Evolutionary conservation across 2,888 invertebrate genomes (phyloP).

Genomic region (Platycheirus albimanus): DNA sequence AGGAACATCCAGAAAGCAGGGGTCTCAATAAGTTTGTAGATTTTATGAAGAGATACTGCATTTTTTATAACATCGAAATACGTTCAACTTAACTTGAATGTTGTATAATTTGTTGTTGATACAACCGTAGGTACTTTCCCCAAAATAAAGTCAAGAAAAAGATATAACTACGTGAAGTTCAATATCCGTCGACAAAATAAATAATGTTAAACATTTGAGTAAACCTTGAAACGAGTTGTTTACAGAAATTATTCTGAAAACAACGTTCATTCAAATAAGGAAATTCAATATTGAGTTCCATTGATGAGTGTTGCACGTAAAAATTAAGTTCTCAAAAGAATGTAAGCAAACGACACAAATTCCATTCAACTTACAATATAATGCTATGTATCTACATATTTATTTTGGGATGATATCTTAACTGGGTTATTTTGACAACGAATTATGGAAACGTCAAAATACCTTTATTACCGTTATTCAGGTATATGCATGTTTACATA

Average conservation of each 20-base stretch:
- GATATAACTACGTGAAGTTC: neutral
- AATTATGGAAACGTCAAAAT: too few species aligned
- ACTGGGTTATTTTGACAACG: too few species aligned
- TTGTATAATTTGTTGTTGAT: neutral
- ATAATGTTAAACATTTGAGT: slow-evolving; percentile 3
- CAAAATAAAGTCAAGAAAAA: neutral
- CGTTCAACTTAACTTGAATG: neutral
- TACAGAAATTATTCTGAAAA: neutral
- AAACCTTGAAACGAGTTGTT: neutral
- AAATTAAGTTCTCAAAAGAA: neutral
- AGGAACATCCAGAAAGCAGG: too few species aligned
- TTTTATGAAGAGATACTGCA: too few species aligned
- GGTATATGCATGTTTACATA: too few species aligned
- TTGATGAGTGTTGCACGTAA: neutral
- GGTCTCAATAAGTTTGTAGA: too few species aligned
- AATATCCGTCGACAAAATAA: neutral
- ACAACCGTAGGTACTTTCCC: neutral
- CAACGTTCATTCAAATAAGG: neutral
- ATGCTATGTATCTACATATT: neutral
- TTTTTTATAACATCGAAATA: neutral
- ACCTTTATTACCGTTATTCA: neutral
- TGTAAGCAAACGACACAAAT: neutral
- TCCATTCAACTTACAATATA: neutral
- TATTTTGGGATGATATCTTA: neutral
- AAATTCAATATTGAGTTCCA: neutral